Base-by-base conservation (phyloP, 2,888 invertebrate genomes). In the Octodonta nipae region DNA sequence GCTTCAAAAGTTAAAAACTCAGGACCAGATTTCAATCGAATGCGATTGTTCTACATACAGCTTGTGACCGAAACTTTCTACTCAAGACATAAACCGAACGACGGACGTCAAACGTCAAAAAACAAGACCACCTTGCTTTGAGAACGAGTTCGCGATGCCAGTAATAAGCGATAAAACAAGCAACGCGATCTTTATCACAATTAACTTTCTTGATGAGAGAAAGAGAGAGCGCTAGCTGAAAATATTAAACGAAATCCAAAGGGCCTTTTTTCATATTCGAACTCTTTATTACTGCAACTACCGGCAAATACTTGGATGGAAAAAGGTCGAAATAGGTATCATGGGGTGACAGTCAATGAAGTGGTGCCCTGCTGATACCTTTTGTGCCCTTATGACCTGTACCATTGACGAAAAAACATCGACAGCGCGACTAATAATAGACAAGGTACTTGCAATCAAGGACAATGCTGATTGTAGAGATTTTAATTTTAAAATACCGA, bases 371-470 rank as follows among this genome's bases (percentile, higher is more conserved):
- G 55, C 50, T 46, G 56, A 35, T 50, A 48, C 47, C 52, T 51
- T 45, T 53, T 40, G 33, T 36, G 20, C 27, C 13, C 30, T 47
- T 46, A 43, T 42, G 51, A 52, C 52, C 52, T 52, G 52, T 44
- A 44, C 51, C 55, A 58, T 58, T 56, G 58, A 58, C 55, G 50
- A 45, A 51, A 52, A n/a, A 51, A 44, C 50, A 55, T 58, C 53
- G 57, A 58, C 56, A 54, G 44, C 41, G 40, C 45, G 46, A 45
- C 47, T 49, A 46, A 49, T 51, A 49, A 44, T 45, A 40, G 43
- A 37, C 36, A 40, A 40, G 43, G 43, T 40, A 44, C 44, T 42
- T 35, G 46, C 45, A 47, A 48, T 49, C 49, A 45, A 45, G 50
- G 47, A 44, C 40, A 42, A 35, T 5, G 38, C 38, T 38, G 45